These are phyloP conservation scores for Eurystomus glaucurus DNA, from an alignment of 2,797 vertebrate genomes.

Conservation along the genomic window DNA sequence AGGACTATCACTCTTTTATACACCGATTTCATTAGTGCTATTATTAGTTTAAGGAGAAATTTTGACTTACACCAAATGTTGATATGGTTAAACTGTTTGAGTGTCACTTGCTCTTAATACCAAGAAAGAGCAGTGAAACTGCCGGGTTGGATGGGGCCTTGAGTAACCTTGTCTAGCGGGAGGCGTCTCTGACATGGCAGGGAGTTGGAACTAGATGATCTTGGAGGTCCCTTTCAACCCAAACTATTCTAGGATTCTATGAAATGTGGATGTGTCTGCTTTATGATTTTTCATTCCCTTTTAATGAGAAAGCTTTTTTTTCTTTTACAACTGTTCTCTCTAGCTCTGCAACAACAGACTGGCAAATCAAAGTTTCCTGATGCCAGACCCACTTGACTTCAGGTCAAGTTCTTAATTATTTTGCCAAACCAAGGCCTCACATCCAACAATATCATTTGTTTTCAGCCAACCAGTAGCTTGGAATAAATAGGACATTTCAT, in stretches of 20 bases:
- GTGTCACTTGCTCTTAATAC: neutral
- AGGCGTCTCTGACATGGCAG: too few species aligned
- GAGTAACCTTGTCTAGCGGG: too few species aligned
- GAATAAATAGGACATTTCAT: neutral
- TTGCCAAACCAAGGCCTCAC: neutral
- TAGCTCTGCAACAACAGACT: neutral
- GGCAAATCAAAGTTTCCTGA: neutral
- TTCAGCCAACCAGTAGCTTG: neutral
- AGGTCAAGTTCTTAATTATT: neutral
- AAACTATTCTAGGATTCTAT: too few species aligned
- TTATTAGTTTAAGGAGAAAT: neutral
- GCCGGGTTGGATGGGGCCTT: too few species aligned
- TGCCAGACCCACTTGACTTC: neutral
- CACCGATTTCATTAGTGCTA: neutral
- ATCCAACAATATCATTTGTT: neutral
- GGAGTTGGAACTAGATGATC: too few species aligned
- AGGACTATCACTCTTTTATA: neutral
- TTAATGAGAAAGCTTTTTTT: neutral
- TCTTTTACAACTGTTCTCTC: neutral
- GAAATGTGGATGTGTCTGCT: neutral
- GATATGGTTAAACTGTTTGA: neutral
- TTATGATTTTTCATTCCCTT: neutral
- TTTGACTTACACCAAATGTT: neutral
- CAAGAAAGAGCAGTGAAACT: neutral
- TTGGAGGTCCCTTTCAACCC: too few species aligned